Percentiles rank a stretch among this genome's conserved stretches.
These are phyloP conservation scores for Nysson spinosus DNA, from an alignment of 2,888 invertebrate genomes.

Conservation along the genomic window DNA sequence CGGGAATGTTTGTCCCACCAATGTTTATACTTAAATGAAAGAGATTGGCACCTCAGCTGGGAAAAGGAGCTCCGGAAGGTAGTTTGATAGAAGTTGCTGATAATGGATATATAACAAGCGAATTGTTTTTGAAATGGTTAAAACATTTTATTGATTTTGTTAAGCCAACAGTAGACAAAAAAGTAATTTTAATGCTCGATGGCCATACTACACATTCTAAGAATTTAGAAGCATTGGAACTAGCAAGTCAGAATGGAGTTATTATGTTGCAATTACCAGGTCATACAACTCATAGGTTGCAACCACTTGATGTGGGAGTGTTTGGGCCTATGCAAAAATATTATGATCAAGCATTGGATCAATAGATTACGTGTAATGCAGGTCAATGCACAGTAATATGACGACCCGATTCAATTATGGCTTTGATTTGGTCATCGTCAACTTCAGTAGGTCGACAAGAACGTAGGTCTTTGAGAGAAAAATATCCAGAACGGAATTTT, in stretches of 20 bases:
- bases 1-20: not conserved
- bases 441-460: not conserved
- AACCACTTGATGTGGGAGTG: constrained; percentile 7
- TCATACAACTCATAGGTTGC: constrained; percentile 12
- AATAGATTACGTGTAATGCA: too few relatives aligned
- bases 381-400: too few relatives aligned
- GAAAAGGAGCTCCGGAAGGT: not conserved
- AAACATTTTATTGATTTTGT: constrained; percentile 6
- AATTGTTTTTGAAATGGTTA: constrained; percentile 8
- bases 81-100: not conserved
- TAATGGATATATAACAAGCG: constrained; percentile 3
- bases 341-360: not conserved
- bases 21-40: constrained; percentile 9
- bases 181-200: constrained; percentile 8
- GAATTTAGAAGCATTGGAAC: not conserved
- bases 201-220: constrained; percentile 7
- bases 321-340: constrained; percentile 6
- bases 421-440: too few relatives aligned
- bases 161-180: not conserved
- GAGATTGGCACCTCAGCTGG: not conserved
- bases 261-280: constrained; percentile 4
- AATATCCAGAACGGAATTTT: not conserved
- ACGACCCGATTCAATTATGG: too few relatives aligned
- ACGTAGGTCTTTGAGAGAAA: not conserved
- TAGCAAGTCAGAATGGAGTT: constrained; percentile 5